Conservation (phyloP, 2,797 vertebrate species). For the Merluccius polli region DNA sequence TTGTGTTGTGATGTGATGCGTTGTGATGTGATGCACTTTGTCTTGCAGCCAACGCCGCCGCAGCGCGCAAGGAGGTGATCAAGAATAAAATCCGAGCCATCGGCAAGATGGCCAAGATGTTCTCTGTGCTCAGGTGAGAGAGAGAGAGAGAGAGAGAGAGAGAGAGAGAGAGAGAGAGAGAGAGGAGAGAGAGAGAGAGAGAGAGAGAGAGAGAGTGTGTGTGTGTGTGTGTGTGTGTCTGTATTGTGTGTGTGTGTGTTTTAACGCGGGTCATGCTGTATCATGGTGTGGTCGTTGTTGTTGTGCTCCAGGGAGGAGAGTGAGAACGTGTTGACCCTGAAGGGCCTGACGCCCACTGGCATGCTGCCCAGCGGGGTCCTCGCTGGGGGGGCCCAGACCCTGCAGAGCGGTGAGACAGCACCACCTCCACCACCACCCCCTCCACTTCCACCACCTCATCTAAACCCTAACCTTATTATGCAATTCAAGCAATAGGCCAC, state of each 20-base stretch:
- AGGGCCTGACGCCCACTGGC: constrained; percentile 81
- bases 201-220: constrained; percentile 11
- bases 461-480: neutral
- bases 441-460: neutral
- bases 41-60: constrained; percentile 76
- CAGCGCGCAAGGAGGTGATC: constrained; percentile 81
- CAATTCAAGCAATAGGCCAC: too few relatives aligned
- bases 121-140: constrained; percentile 78
- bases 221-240: constrained; percentile 2
- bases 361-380: constrained; percentile 82
- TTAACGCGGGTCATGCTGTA: neutral
- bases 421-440: neutral
- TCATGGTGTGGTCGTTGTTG: constrained; percentile 16
- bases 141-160: neutral
- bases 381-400: constrained; percentile 79
- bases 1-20: neutral
- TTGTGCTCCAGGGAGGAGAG: constrained; percentile 77
- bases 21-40: constrained; percentile 17
- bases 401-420: constrained; percentile 74
- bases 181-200: constrained; percentile 7
- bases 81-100: constrained; percentile 82
- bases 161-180: constrained; percentile 7
- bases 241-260: neutral
- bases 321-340: constrained; percentile 82
- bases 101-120: constrained; percentile 84